These are phyloP conservation scores for Drosophila sproati DNA, from an alignment of 1,140 invertebrate genomes.

Conservation along the genomic window DNA sequence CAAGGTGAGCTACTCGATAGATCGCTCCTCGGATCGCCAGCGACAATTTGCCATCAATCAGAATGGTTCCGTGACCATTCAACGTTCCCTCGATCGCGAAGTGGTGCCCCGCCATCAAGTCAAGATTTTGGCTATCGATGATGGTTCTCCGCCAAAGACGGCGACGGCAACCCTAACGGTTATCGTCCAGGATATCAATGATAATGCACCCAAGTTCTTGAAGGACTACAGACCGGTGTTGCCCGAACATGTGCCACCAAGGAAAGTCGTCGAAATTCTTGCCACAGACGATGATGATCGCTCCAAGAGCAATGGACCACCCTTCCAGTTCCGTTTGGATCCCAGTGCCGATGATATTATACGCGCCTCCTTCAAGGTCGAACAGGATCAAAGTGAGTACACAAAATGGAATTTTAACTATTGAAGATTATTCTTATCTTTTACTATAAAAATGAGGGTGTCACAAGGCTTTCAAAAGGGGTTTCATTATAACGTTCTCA, in stretches of 20 bases:
- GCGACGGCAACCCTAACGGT: conserved; percentile 98
- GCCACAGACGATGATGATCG: conserved; percentile 98
- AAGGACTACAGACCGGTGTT: conserved; percentile 97
- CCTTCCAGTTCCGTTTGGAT: conserved; percentile 96
- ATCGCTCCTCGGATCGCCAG: conserved; percentile 94
- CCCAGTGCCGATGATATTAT: conserved; percentile 96
- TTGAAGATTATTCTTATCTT: too few species aligned
- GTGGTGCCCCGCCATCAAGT: conserved; percentile 97
- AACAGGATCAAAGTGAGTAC: conserved; percentile 95
- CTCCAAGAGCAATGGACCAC: conserved; percentile 96
- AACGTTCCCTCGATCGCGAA: conserved; percentile 94
- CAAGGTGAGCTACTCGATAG: conserved; percentile 96
- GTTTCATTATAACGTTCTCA: too few species aligned
- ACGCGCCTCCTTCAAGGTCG: conserved; percentile 96
- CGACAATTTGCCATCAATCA: conserved; percentile 96
- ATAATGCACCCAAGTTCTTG: conserved; percentile 95
- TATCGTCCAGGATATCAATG: conserved; percentile 98
- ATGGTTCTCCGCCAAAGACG: conserved; percentile 96
- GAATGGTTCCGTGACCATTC: conserved; percentile 96
- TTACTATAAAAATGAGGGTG: too few species aligned
- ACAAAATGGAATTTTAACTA: too few species aligned
- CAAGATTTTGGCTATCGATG: conserved; percentile 97
- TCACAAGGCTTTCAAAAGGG: too few species aligned
- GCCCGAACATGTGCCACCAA: conserved; percentile 94
- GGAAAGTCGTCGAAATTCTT: conserved; percentile 96